Evolutionary conservation across 2,888 invertebrate species (phyloP).

Genomic region (Aporophyla lueneburgensis): DNA sequence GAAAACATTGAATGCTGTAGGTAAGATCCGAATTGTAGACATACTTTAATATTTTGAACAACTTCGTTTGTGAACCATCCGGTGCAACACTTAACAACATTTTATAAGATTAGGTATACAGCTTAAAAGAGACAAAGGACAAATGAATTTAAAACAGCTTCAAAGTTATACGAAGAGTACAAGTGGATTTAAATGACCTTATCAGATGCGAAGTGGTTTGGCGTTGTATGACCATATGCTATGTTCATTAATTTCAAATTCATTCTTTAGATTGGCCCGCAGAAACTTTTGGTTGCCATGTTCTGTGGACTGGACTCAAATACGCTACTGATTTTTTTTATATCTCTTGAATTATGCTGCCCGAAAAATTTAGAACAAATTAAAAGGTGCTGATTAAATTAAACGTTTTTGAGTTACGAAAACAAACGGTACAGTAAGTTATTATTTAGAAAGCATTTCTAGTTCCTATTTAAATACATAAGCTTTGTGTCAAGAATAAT

Average conservation of each 20-base stretch:
- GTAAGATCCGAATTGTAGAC: neutral
- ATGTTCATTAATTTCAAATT: neutral
- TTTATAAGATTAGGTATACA: too few relatives aligned
- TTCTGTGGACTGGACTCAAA: neutral
- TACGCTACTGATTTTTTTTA: neutral
- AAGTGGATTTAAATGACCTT: neutral
- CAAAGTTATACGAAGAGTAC: too few relatives aligned
- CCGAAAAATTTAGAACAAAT: neutral
- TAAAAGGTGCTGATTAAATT: neutral
- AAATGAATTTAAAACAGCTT: too few relatives aligned
- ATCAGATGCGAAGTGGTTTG: neutral
- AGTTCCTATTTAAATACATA: conserved; percentile 1
- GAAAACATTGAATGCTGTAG: neutral
- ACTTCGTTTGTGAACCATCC: neutral
- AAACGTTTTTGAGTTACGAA: neutral
- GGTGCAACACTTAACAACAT: neutral
- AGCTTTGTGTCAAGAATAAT: conserved; percentile 12
- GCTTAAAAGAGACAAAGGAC: too few relatives aligned
- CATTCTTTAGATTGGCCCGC: neutral
- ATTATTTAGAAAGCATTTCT: conserved; percentile 17
- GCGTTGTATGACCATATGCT: neutral
- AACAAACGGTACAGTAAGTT: conserved; percentile 1
- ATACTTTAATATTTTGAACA: neutral
- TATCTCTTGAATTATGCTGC: neutral
- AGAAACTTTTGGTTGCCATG: neutral